Conservation (phyloP, 2,113 vertebrate species). For the Oryzias celebensis region DNA sequence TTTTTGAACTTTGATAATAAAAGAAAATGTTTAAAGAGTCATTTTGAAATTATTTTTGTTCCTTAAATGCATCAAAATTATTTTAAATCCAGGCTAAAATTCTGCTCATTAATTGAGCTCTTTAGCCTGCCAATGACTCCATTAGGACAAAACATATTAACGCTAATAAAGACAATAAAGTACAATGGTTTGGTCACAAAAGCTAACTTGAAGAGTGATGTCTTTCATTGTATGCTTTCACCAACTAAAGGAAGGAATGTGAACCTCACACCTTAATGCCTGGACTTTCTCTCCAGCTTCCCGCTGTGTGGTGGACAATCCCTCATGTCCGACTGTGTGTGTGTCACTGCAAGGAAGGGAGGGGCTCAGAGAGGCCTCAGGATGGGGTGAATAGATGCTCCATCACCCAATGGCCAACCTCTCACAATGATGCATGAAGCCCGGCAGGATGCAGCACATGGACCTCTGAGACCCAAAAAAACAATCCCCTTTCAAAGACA, state of each 20-base stretch:
- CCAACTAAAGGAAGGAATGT: constrained; percentile 6
- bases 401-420: constrained; percentile 68
- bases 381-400: constrained; percentile 68
- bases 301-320: constrained; percentile 49
- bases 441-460: constrained; percentile 41
- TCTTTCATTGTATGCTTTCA: constrained; percentile 1
- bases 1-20: too few species aligned
- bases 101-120: too few species aligned
- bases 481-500: background rate
- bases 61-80: too few species aligned
- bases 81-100: too few species aligned
- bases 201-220: background rate
- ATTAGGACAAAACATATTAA: too few species aligned
- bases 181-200: background rate
- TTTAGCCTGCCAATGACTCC: too few species aligned
- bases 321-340: constrained; percentile 59
- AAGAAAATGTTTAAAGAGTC: too few species aligned
- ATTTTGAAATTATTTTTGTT: too few species aligned
- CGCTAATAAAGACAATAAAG: background rate
- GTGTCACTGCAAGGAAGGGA: constrained; percentile 37
- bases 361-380: constrained; percentile 49
- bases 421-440: constrained; percentile 74
- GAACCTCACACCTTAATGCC: constrained; percentile 8
- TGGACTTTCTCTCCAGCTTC: constrained; percentile 9
- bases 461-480: constrained; percentile 49